Evolutionary conservation across 1,140 invertebrate genomes (phyloP).

Genomic region (Marisa cornuarietis): DNA sequence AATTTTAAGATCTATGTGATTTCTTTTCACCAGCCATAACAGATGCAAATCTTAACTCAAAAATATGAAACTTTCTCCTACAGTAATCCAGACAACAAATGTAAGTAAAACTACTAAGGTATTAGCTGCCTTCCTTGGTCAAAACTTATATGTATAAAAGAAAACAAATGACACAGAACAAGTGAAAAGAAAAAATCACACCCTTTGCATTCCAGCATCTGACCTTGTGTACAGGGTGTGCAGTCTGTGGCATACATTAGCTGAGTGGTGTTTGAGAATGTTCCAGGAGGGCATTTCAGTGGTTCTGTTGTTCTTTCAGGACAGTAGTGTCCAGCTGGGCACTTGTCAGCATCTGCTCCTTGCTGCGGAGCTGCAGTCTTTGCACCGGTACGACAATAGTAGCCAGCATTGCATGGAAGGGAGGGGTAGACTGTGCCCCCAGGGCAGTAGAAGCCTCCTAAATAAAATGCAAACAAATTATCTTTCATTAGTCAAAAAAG

Average conservation of each 20-base stretch:
- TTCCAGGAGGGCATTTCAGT: constrained; percentile 54
- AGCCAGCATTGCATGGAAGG: constrained; percentile 53
- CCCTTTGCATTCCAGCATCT: neutral
- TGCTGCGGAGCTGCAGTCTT: constrained; percentile 54
- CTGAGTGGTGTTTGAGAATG: constrained; percentile 53
- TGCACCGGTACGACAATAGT: constrained; percentile 54
- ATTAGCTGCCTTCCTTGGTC: no score
- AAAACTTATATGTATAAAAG: no score
- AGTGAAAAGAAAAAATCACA: no score
- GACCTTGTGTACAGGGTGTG: constrained; percentile 55
- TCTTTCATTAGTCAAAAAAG: no score
- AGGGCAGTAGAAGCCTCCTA: constrained; percentile 60
- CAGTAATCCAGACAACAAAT: no score
- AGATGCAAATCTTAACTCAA: no score
- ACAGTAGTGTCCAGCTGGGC: constrained; percentile 61
- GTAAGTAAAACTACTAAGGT: no score
- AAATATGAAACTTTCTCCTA: no score
- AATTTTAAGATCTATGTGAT: no score
- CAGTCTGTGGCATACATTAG: constrained; percentile 57
- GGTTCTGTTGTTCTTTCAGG: constrained; percentile 58
- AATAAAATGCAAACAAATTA: neutral
- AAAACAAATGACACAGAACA: no score
- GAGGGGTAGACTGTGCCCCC: constrained; percentile 50
- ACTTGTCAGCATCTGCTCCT: constrained; percentile 46
- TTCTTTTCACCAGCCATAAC: no score